Base-by-base conservation (phyloP, 2,113 vertebrate species). In the Epinephelus moara region DNA sequence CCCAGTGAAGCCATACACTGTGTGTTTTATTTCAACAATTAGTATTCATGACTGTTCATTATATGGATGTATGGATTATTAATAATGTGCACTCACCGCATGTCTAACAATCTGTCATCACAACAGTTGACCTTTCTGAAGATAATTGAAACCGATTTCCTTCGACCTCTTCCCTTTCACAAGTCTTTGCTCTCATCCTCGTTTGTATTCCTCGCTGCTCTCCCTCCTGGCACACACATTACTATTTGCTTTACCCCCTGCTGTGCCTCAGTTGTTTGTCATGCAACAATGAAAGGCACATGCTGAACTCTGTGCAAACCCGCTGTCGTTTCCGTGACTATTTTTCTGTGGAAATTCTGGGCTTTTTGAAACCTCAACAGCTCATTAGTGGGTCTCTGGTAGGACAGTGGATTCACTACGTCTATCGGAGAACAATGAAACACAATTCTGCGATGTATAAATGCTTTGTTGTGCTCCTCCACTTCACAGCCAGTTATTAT, bases 241-340 rank as follows among this genome's bases (percentile, higher is more conserved):
- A 78, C 60, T 87, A 66, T 92, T 86, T 82, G 66, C 74, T 73
- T 75, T 74, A 69, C 85, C 86, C 60, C 85, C 86, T 21, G 69
- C 78, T 88, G 86, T 62, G 80, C 75, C 55, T 78, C 79, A 62
- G 61, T 47, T 87, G 85, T 93, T 92, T 92, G 85, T 85, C 80
- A 69, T 84, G 84, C 63, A 70, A 80, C 52, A 59, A 91, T 86
- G 86, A 86, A 89, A 92, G 70, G 71, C 76, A 37, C 82, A 79
- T 12, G 61, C 88, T 88, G 89, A 83, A 88, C 87, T 93, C 84
- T 18, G 27, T 67, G 86, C 75, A 88, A 91, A 88, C 72, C 52
- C 27, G 25, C 33, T 49, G 71, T 75, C 37, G 27, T 80, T 82
- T 75, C 57, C 21, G 59, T 85, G 77, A 85, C 37, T 86, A 61